Evolutionary conservation across 2,888 invertebrate species (phyloP).

Genomic region (Torymus aiolomorphi): DNA sequence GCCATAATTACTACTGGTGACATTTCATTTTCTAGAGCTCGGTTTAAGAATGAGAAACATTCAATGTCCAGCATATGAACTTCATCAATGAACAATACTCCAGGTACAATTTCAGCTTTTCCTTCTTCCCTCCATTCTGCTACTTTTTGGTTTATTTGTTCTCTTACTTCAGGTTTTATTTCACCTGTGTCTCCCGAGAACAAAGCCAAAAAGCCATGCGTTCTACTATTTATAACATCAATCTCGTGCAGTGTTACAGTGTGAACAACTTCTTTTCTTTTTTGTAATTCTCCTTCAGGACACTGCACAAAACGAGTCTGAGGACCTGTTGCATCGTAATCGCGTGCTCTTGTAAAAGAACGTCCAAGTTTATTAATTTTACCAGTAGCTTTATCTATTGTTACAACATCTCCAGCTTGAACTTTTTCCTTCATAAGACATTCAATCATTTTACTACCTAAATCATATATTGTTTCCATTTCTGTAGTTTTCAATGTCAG

Average conservation of each 20-base stretch:
- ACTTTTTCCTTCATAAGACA: conserved; percentile 96
- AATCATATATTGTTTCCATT: conserved; percentile 99
- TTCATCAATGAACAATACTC: conserved; percentile 97
- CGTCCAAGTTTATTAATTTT: conserved; percentile 93
- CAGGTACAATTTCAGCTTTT: conserved; percentile 98
- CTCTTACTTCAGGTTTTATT: conserved; percentile 97
- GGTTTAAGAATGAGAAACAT: conserved; percentile 98
- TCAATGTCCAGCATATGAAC: conserved; percentile 99
- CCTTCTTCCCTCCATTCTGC: conserved; percentile 99
- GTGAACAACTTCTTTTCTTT: conserved; percentile 97
- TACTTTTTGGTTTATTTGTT: conserved; percentile 98
- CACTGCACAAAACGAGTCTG: conserved; percentile 96
- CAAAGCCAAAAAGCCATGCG: conserved; percentile 97
- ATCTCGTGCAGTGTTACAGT: conserved; percentile 99
- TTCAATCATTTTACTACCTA: conserved; percentile 99
- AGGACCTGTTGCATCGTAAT: conserved; percentile 95
- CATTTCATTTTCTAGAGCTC: conserved; percentile 97
- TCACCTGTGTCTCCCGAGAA: conserved; percentile 99
- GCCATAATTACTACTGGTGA: conserved; percentile 99
- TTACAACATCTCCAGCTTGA: conserved; percentile 96
- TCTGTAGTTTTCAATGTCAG: conserved; percentile 98
- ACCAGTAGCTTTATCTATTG: conserved; percentile 98
- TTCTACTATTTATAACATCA: conserved; percentile 98
- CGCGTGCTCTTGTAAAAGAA: conserved; percentile 96
- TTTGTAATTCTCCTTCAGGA: conserved; percentile 98